Conservation (phyloP, 2,113 vertebrate genomes). For the Pycnonotus jocosus region DNA sequence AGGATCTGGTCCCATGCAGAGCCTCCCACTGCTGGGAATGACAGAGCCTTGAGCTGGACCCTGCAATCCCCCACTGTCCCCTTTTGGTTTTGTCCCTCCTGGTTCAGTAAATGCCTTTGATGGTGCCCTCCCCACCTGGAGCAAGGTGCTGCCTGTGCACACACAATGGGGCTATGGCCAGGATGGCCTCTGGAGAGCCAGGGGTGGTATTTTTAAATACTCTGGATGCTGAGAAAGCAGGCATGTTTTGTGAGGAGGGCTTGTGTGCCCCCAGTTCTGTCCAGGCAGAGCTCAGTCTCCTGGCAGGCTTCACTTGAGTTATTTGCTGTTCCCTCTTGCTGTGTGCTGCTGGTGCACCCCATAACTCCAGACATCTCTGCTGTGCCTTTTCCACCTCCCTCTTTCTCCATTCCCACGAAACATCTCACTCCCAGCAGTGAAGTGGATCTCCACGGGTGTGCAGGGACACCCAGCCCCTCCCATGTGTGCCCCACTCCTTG, state of each 20-base stretch:
- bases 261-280: not conserved
- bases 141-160: not conserved
- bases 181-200: not conserved
- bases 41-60: not conserved
- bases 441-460: not conserved
- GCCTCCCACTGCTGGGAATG: not conserved
- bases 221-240: not conserved
- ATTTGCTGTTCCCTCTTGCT: not conserved
- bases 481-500: accelerated
- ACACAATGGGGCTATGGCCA: accelerated
- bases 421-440: not conserved
- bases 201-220: not conserved
- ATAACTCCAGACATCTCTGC: not conserved
- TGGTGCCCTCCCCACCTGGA: not conserved
- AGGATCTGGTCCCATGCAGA: not conserved
- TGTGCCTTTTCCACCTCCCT: accelerated
- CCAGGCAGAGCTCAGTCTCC: not conserved
- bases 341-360: not conserved
- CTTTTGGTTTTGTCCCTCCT: not conserved
- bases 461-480: not conserved
- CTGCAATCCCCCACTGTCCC: not conserved
- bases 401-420: not conserved
- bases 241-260: accelerated
- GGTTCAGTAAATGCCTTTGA: not conserved
- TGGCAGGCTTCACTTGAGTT: not conserved